Conservation (phyloP, 2,888 invertebrate species). For the Scaptomyza flava region DNA sequence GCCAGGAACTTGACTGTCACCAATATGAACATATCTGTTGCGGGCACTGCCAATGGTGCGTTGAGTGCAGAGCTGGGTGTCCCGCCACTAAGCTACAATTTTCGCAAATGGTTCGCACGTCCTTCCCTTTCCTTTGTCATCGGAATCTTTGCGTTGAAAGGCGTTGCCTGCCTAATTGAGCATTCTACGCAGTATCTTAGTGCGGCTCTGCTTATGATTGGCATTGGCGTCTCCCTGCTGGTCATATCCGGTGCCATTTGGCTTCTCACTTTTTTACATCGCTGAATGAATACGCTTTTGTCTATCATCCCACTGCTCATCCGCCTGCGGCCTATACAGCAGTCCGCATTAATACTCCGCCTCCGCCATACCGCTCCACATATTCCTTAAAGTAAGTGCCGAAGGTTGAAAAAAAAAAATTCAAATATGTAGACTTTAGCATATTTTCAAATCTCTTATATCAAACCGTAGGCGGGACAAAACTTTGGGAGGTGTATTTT, state of each 20-base stretch:
- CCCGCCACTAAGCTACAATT: conserved; percentile 46
- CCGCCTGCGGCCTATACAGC: conserved; percentile 81
- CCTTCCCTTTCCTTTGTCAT: conserved; percentile 83
- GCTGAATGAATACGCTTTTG: conserved; percentile 96
- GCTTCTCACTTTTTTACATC: conserved; percentile 95
- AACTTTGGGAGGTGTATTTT: no score
- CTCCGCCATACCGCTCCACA: conserved; percentile 95
- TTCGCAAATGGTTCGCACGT: conserved; percentile 82
- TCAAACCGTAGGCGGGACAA: no score
- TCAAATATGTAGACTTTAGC: no score
- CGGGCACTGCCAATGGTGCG: conserved; percentile 14
- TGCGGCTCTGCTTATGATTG: conserved; percentile 83
- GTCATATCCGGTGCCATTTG: conserved; percentile 97
- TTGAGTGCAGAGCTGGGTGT: conserved; percentile 22
- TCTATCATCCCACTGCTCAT: conserved; percentile 86
- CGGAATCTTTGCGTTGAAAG: conserved; percentile 83
- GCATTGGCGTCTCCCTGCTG: conserved; percentile 95
- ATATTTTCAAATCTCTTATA: no score
- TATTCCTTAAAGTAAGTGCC: conserved; percentile 88
- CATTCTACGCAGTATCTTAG: conserved; percentile 84
- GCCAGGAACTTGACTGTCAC: conserved; percentile 29
- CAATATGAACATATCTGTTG: conserved; percentile 38
- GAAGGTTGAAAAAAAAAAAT: not conserved
- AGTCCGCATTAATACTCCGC: conserved; percentile 88
- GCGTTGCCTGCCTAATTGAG: conserved; percentile 83